These are phyloP conservation scores for Australoheros facetus DNA, from an alignment of 2,797 vertebrate genomes.

Conservation along the genomic window DNA sequence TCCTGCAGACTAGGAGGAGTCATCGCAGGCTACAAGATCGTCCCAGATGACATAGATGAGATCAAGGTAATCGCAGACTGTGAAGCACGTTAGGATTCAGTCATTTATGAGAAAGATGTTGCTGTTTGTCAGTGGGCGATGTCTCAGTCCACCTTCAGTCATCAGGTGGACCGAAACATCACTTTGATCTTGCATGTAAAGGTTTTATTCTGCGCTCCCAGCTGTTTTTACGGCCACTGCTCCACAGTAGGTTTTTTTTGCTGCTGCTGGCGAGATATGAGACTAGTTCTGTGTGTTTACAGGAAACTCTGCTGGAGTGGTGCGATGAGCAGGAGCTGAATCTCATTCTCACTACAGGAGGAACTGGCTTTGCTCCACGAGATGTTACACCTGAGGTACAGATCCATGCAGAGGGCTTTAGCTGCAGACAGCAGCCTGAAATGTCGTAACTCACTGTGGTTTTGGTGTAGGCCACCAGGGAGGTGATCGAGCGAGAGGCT, in stretches of 20 bases:
- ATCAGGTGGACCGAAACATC: too few species aligned
- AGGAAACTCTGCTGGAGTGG: conserved; percentile 98
- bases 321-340: conserved; percentile 98
- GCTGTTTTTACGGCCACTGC: too few species aligned
- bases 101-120: neutral
- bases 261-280: too few species aligned
- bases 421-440: neutral
- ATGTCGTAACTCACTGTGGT: neutral
- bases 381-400: conserved; percentile 98
- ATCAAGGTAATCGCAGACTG: conserved; percentile 88
- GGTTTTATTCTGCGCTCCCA: too few species aligned
- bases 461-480: conserved; percentile 91
- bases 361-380: conserved; percentile 96
- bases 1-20: conserved; percentile 94
- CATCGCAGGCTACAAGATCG: conserved; percentile 97
- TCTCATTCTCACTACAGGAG: conserved; percentile 97
- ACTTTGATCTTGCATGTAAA: neutral
- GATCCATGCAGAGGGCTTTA: neutral
- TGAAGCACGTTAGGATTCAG: neutral
- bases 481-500: conserved; percentile 98
- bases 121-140: neutral
- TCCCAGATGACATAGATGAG: conserved; percentile 98
- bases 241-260: accelerated
- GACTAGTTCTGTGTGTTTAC: conserved; percentile 15
- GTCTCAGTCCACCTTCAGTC: neutral